Evolutionary conservation across 1,140 invertebrate genomes (phyloP), one percentile per base, ranked within the genome.

Genomic region (Apolygus lucorum): DNA sequence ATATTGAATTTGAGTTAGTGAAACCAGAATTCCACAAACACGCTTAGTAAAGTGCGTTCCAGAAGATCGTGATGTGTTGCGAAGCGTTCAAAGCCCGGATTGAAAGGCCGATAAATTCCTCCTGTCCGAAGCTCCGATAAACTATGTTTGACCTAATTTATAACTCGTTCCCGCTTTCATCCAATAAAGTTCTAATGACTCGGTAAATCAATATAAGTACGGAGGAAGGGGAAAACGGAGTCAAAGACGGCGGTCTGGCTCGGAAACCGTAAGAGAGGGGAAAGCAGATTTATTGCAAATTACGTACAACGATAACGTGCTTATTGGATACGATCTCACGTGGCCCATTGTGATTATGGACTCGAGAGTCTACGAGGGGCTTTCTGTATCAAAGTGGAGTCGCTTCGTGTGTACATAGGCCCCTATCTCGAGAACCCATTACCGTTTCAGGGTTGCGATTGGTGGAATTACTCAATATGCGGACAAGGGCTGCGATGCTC

Each of bases 151-250:
- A 59, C 54, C 54, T 22, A 59, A 59, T 59, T 59, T 59, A 11
- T 59, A 59, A 59, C 54, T 24, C 11, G 22, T 4, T 14, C 4
- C 54, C 8, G 4, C 4, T 22, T 59, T 59, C 54, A 24, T 24
- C 54, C 54, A 59, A 59, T 59, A 59, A 59, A 59, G 54, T 59
- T 59, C 54, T 59, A 59, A 59, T 59, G 54, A 59, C 54, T 22
- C 54, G 54, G 22, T 59, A 59, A 59, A 59, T 59, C 54, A 59
- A 59, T 59, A 17, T 59, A 59, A 59, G 54, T 59, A 21, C 54
- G 22, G 54, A 24, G 22, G 11, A 21, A 4, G 54, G 22, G 54
- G 4, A 21, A 59, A 22, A 24, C 8, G 54, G 22, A 59, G 22
- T 8, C 54, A 4, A 59, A 59, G 54, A 59, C 22, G 54, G 4